Percentiles rank a stretch among this genome's conserved stretches.
phyloP scores from a whole-genome alignment of 2,797 vertebrate genomes.

The Geotrypetes seraphini region DNA sequence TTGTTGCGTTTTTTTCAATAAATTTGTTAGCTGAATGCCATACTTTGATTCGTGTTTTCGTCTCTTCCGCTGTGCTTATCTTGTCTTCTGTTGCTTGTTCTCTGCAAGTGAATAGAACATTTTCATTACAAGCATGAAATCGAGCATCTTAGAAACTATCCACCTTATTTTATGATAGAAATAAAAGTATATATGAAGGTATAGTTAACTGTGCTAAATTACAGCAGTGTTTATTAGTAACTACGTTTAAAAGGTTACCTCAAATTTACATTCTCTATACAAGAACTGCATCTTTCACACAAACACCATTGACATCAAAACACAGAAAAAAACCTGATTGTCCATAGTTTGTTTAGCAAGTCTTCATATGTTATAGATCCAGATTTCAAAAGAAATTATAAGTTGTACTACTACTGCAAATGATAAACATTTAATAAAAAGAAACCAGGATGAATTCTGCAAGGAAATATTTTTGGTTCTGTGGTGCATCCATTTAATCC shows the following conservation, averaged over 20 bases:
- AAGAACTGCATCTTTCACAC: slow-evolving; percentile 98
- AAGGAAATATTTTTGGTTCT: slow-evolving; percentile 98
- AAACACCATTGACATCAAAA: slow-evolving; percentile 97
- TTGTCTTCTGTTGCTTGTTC: slow-evolving; percentile 59
- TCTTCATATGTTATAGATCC: slow-evolving; percentile 74
- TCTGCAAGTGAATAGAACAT: too few relatives aligned
- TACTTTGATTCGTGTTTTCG: too few relatives aligned
- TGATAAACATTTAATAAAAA: slow-evolving; percentile 72
- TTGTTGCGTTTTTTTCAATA: too few relatives aligned
- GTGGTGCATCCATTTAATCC: slow-evolving; percentile 81
- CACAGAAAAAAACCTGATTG: slow-evolving; percentile 98
- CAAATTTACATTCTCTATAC: slow-evolving; percentile 99
- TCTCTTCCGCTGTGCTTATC: too few relatives aligned
- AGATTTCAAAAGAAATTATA: slow-evolving; percentile 60
- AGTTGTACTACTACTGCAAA: slow-evolving; percentile 57
- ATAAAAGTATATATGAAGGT: slow-evolving; percentile 74
- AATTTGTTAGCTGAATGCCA: too few relatives aligned
- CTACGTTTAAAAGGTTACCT: slow-evolving; percentile 98
- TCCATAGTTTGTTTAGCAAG: slow-evolving; percentile 93
- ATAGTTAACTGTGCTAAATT: slow-evolving; percentile 92
- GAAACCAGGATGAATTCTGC: slow-evolving; percentile 96
- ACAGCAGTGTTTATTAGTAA: slow-evolving; percentile 98
- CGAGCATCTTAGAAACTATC: slow-evolving; percentile 66
- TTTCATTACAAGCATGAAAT: slow-evolving; percentile 67
- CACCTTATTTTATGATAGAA: slow-evolving; percentile 61